Evolutionary conservation across 2,888 invertebrate species (phyloP).

Genomic region (Cabera pusaria): DNA sequence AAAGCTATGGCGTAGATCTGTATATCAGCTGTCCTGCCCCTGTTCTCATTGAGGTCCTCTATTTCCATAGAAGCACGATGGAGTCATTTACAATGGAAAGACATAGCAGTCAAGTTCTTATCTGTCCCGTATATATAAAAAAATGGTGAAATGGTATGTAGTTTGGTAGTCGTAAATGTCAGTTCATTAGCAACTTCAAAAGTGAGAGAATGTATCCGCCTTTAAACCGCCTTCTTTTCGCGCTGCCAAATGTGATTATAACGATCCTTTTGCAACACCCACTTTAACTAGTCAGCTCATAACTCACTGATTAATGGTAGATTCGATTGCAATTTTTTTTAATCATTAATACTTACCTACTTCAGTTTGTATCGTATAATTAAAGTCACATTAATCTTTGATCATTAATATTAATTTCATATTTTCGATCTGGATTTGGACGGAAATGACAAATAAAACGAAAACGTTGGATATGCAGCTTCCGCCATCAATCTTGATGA

Average conservation of each 20-base stretch:
- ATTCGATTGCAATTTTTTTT: conserved; percentile 35
- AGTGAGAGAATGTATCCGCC: conserved; percentile 46
- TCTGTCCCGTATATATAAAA: no score
- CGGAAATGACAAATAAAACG: conserved; percentile 70
- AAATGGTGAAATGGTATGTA: no score
- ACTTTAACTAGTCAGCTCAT: conserved; percentile 65
- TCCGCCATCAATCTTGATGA: conserved; percentile 72
- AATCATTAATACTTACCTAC: no score
- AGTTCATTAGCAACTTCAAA: conserved; percentile 50
- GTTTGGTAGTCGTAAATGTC: conserved; percentile 47
- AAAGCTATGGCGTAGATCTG: no score
- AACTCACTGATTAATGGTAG: conserved; percentile 59
- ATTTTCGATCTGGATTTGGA: conserved; percentile 50
- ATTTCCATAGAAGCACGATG: no score
- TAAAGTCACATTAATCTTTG: conserved; percentile 63
- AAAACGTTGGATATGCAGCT: conserved; percentile 55
- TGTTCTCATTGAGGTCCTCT: no score
- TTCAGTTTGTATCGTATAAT: conserved; percentile 44
- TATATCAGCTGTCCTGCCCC: no score
- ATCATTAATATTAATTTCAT: conserved; percentile 39
- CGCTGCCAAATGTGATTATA: conserved; percentile 74
- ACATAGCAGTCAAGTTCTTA: no score
- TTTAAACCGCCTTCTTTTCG: conserved; percentile 64
- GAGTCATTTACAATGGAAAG: no score
- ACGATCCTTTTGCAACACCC: conserved; percentile 69